phyloP scores from a whole-genome alignment of 2,797 vertebrate genomes.

The Forpus xanthops region DNA sequence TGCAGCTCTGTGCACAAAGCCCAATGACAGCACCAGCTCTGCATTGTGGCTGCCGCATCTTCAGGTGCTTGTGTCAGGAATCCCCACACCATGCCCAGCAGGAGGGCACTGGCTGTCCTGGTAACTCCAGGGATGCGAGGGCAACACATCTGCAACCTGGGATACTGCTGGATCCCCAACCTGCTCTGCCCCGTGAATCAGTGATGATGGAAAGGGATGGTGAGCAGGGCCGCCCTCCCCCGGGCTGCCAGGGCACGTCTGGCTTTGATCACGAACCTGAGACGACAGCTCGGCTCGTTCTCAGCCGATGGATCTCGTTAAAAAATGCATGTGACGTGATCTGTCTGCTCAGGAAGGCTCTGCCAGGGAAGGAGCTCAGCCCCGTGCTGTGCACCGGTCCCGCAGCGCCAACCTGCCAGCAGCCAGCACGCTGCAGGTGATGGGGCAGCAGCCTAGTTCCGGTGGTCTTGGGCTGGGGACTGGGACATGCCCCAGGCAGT shows the following conservation, averaged over 20 bases:
- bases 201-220: neutral
- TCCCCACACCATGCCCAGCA: rapidly evolving
- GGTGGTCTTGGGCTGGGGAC: neutral
- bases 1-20: neutral
- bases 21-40: rapidly evolving
- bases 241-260: neutral
- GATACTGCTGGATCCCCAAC: neutral
- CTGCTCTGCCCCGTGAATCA: neutral
- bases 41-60: neutral
- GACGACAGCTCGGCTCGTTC: neutral
- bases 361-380: neutral
- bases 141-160: neutral
- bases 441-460: neutral
- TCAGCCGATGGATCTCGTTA: neutral
- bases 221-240: neutral
- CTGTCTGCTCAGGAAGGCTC: neutral
- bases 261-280: constrained; percentile 12
- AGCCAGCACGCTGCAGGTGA: neutral
- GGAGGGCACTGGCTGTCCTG: neutral
- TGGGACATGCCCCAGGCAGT: rapidly evolving
- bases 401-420: neutral
- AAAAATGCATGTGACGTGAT: constrained; percentile 37
- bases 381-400: rapidly evolving
- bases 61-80: neutral
- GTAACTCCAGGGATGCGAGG: neutral